phyloP scores from a whole-genome alignment of 1,140 invertebrate genomes.

The Anastrepha obliqua region DNA sequence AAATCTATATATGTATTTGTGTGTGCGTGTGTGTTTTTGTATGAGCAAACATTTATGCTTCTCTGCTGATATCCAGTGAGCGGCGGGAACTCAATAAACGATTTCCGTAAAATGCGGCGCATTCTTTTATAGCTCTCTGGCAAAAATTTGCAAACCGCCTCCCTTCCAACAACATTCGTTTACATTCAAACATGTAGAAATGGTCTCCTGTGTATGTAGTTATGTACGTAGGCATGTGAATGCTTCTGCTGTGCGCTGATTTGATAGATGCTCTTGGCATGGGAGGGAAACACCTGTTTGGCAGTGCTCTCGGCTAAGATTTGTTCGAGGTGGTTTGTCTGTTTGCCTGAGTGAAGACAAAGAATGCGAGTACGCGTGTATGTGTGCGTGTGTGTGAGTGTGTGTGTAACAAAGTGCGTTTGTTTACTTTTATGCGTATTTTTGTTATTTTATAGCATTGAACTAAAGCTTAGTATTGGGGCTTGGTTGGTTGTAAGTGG shows the following conservation, averaged over 20 bases:
- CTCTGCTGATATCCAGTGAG: neutral
- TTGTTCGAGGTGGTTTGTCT: neutral
- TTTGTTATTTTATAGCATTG: constrained; percentile 33
- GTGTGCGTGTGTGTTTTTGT: too few species aligned
- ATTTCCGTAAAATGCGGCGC: constrained; percentile 18
- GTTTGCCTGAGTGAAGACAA: neutral
- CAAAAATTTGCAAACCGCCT: constrained; percentile 25
- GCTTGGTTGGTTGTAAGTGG: neutral
- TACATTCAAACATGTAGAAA: neutral
- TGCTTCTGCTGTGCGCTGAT: neutral
- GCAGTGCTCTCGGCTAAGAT: neutral
- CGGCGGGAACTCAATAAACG: neutral
- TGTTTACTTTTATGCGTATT: constrained; percentile 16
- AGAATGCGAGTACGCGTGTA: neutral
- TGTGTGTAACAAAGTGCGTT: neutral
- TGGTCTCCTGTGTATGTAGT: neutral
- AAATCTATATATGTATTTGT: neutral
- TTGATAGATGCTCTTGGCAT: neutral
- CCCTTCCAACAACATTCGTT: neutral
- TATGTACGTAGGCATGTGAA: neutral
- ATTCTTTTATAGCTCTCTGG: constrained; percentile 30
- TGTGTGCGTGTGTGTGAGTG: neutral
- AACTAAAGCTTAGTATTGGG: neutral
- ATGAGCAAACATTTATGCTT: neutral
- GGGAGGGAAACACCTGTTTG: constrained; percentile 8